Evolutionary conservation across 2,888 invertebrate species (phyloP), one percentile per base, ranked within the genome.

Genomic region (Pristionchus arcanus): DNA sequence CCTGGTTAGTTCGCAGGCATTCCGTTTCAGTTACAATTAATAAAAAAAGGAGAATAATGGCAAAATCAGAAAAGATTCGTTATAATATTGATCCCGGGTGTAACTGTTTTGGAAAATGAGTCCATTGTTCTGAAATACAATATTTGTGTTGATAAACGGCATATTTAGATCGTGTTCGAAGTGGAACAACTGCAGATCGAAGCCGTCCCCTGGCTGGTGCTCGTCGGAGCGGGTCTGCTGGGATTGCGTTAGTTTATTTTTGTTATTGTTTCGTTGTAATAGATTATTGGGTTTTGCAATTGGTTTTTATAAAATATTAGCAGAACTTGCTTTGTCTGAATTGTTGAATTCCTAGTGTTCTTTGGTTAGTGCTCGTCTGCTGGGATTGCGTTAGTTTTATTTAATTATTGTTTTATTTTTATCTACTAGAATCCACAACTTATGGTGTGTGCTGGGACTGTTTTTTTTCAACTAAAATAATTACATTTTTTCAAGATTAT

Each of bases 191-290:
- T 98, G 94, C 97, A 97, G 88, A 97, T 97, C 96, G 97, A 97
- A 90, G 96, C 97, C 91, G 96, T 98, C 95, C 98, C 98, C 5
- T 98, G 98, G 98, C 96, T 97, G 85, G 97, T 97, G 93, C 96
- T 98, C 92, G 96, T 97, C 85, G 97, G 97, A 68, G 95, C 95
- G 11, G 97, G 98, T 90, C 97, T 93, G 11, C 92, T 95, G 31
- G 93, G 94, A 28, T 91, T 95, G 81, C 92, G 95, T 95, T 91
- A 91, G 92, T 91, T 3, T 11, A 0, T 15, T 13, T 81, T 81
- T 28, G 0, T 28, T 68, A 68, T 31, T 68, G 28, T n/a, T 42
- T 3, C n/a, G n/a, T n/a, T n/a, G n/a, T n/a, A n/a, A n/a, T n/a
- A n/a, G n/a, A n/a, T n/a, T n/a, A n/a, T n/a, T n/a, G n/a, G n/a